Percentiles rank a stretch among this genome's conserved stretches.
These are phyloP conservation scores for Plestiodon gilberti DNA, from an alignment of 2,113 vertebrate species.

Conservation along the genomic window DNA sequence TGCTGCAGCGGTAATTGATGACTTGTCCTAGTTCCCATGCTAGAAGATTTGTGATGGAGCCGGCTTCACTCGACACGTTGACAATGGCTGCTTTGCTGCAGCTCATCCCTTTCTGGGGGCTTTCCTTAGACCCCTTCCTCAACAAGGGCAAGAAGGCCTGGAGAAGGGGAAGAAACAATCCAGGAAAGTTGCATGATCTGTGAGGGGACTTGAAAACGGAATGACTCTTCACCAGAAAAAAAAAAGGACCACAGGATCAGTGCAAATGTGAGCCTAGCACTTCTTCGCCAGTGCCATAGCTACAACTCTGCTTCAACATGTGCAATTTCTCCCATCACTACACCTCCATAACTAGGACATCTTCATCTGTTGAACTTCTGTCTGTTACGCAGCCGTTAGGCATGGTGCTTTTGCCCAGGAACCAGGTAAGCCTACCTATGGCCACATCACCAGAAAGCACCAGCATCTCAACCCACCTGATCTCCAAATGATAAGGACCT, in stretches of 20 bases:
- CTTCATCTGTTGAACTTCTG: too few species aligned
- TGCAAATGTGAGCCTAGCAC: neutral
- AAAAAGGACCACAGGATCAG: neutral
- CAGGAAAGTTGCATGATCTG: neutral
- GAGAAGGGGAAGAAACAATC: neutral
- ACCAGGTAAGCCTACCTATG: neutral
- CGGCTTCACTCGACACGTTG: neutral
- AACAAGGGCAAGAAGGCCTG: slow-evolving; percentile 17
- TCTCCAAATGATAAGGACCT: neutral
- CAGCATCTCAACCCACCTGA: neutral
- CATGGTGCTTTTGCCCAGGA: neutral
- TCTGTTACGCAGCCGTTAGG: too few species aligned
- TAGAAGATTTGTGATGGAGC: neutral
- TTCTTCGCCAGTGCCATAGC: neutral
- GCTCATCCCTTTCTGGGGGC: slow-evolving; percentile 5
- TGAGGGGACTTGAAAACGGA: too few species aligned
- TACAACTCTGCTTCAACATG: too few species aligned
- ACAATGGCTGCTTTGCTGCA: slow-evolving; percentile 28
- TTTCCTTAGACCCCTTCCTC: neutral
- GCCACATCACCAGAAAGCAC: neutral
- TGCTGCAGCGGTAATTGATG: slow-evolving; percentile 5
- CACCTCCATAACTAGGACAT: too few species aligned
- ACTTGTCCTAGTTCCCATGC: neutral
- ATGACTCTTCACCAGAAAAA: neutral
- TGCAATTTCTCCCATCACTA: too few species aligned